Evolutionary conservation across 2,113 vertebrate genomes (phyloP).

Genomic region (Silurus asotus): DNA sequence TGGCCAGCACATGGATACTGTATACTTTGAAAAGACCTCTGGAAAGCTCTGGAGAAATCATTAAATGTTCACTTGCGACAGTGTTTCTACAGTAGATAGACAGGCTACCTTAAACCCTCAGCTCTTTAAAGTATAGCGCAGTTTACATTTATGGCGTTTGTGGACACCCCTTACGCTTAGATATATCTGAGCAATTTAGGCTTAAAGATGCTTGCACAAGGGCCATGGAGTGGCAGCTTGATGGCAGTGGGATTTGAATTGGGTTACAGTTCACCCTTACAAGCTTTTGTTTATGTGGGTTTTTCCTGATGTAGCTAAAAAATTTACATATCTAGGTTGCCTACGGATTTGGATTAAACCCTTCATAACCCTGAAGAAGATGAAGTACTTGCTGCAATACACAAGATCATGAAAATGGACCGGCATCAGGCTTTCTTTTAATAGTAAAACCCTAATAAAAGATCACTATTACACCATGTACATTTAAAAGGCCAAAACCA

Average conservation of each 20-base stretch:
- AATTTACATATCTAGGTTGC: background rate
- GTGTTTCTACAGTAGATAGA: background rate
- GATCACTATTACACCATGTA: background rate
- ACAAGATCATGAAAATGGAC: background rate
- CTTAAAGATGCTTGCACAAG: too few relatives aligned
- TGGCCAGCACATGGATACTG: background rate
- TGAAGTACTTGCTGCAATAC: background rate
- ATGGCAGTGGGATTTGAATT: too few relatives aligned
- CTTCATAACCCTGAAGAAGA: background rate
- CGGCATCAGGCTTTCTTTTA: background rate
- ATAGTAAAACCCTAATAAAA: background rate
- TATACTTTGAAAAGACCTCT: background rate
- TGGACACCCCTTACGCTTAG: too few relatives aligned
- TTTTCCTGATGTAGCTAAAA: background rate
- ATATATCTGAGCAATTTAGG: too few relatives aligned
- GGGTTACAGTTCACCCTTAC: background rate
- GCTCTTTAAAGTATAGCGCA: background rate
- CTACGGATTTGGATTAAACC: background rate
- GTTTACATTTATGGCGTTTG: too few relatives aligned
- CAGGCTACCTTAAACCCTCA: background rate
- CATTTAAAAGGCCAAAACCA: background rate
- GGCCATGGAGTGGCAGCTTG: too few relatives aligned
- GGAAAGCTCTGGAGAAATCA: background rate
- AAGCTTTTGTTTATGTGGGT: background rate
- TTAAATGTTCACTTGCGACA: background rate